Conservation (phyloP, 2,113 vertebrate genomes). For the Halichoerus grypus region DNA sequence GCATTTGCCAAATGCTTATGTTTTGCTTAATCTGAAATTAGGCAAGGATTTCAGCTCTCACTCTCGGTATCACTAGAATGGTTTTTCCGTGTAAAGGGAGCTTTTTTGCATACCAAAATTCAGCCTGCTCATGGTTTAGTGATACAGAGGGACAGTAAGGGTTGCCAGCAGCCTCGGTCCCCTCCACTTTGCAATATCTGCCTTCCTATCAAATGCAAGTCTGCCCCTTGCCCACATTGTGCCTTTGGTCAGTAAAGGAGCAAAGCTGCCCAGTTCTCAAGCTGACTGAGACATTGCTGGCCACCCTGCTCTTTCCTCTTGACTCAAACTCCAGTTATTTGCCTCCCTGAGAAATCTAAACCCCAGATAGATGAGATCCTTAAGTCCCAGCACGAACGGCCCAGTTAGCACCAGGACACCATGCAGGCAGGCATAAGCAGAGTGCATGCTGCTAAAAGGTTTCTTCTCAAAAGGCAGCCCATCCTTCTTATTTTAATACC, state of each 20-base stretch:
- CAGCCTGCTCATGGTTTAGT: slow-evolving; percentile 30
- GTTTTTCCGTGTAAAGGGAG: slow-evolving; percentile 51
- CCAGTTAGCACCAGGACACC: slow-evolving; percentile 68
- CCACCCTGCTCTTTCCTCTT: background rate
- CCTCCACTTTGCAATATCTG: too few species aligned
- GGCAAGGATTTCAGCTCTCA: slow-evolving; percentile 67
- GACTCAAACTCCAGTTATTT: too few species aligned
- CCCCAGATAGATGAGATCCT: slow-evolving; percentile 37
- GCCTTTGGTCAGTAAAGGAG: background rate
- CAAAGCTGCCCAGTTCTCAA: background rate
- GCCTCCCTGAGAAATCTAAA: background rate
- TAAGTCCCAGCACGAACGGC: slow-evolving; percentile 18
- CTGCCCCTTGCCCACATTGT: accelerated
- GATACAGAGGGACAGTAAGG: slow-evolving; percentile 19
- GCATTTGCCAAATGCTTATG: slow-evolving; percentile 76
- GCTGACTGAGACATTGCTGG: background rate
- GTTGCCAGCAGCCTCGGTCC: too few species aligned
- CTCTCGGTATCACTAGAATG: slow-evolving; percentile 69
- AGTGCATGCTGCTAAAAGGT: background rate
- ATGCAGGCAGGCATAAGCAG: background rate
- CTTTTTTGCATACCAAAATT: slow-evolving; percentile 19
- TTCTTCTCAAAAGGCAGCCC: slow-evolving; percentile 71
- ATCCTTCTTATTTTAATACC: slow-evolving; percentile 68
- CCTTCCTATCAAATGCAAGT: background rate
- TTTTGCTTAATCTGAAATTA: slow-evolving; percentile 81